Evolutionary conservation across 2,888 invertebrate genomes (phyloP).

Genomic region (Tachina grossa): DNA sequence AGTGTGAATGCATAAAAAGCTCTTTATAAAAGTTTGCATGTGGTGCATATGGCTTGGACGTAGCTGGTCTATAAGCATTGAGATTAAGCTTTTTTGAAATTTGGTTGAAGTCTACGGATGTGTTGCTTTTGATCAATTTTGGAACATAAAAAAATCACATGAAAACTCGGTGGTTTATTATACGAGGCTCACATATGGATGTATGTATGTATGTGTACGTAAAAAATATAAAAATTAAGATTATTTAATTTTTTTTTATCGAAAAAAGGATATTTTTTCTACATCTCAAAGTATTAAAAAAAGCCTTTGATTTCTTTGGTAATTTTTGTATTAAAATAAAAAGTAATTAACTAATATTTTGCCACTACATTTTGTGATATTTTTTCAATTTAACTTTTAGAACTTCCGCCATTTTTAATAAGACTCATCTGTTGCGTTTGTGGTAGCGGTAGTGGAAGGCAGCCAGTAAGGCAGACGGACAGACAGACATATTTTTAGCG

Average conservation of each 20-base stretch:
- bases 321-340: constrained; percentile 8
- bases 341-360: constrained; percentile 56
- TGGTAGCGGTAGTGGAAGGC: constrained; percentile 30
- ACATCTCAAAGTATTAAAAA: not conserved
- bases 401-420: constrained; percentile 56
- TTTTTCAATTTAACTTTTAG: not conserved
- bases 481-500: constrained; percentile 43
- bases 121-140: too few species aligned
- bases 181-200: too few species aligned
- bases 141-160: too few species aligned
- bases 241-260: not conserved
- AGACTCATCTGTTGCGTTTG: constrained; percentile 65
- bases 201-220: too few species aligned
- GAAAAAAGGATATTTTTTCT: not conserved
- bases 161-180: too few species aligned
- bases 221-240: too few species aligned
- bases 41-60: too few species aligned
- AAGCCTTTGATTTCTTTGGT: not conserved
- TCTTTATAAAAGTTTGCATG: too few species aligned
- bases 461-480: not conserved
- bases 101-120: too few species aligned
- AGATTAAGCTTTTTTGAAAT: too few species aligned
- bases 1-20: too few species aligned
- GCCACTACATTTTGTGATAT: not conserved
- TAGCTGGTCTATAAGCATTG: too few species aligned